These are phyloP conservation scores for Patiria pectinifera DNA, from an alignment of 53 echinoderm and acorn worm genomes.

Conservation along the genomic window DNA sequence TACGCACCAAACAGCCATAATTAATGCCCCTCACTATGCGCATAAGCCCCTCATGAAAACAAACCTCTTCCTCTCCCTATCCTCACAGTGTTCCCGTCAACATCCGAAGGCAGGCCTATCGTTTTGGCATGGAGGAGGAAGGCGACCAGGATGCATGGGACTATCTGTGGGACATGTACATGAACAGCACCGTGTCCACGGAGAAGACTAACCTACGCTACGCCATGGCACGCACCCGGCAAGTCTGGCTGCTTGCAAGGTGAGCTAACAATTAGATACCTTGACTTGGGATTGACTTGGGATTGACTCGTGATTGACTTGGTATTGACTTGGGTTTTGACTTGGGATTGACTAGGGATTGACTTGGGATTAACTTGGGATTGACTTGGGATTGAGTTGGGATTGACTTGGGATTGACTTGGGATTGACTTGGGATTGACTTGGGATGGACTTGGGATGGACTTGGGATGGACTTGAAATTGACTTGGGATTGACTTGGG, in stretches of 20 bases:
- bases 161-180: conserved; percentile 66
- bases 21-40: too few species aligned
- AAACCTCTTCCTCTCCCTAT: neutral
- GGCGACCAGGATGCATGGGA: conserved; percentile 87
- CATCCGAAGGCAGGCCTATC: conserved; percentile 73
- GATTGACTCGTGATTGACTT: neutral
- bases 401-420: too few species aligned
- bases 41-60: neutral
- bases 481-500: too few species aligned
- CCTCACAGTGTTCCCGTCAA: conserved; percentile 70
- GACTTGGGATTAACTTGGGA: too few species aligned
- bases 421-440: too few species aligned
- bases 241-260: conserved; percentile 90
- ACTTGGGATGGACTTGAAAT: too few species aligned
- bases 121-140: conserved; percentile 78
- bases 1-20: too few species aligned
- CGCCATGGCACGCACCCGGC: conserved; percentile 77
- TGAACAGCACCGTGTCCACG: conserved; percentile 60
- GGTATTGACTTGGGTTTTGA: too few species aligned
- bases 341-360: too few species aligned
- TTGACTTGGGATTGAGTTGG: too few species aligned
- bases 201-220: conserved; percentile 84
- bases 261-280: conserved; percentile 6
- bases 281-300: neutral
- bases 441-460: too few species aligned